Evolutionary conservation across 2,888 invertebrate species (phyloP).

Genomic region (Drosophila multiciliata): DNA sequence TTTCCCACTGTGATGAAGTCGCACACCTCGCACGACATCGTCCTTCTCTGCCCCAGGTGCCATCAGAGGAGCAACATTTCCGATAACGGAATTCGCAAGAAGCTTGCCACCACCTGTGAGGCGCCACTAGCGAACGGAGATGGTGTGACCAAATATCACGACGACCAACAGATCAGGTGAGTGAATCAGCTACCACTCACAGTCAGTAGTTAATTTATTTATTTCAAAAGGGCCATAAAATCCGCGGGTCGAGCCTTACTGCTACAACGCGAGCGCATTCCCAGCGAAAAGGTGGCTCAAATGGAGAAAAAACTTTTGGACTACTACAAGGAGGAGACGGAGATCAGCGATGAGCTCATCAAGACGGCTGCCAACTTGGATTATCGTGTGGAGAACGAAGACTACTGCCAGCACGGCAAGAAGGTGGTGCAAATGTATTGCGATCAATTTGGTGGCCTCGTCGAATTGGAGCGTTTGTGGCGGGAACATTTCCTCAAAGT

Average conservation of each 20-base stretch:
- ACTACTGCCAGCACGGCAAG: constrained; percentile 86
- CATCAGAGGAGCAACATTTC: constrained; percentile 89
- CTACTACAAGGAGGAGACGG: constrained; percentile 85
- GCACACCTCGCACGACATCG: constrained; percentile 92
- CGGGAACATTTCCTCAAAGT: constrained; percentile 90
- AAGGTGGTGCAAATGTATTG: constrained; percentile 88
- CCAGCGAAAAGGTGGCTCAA: constrained; percentile 85
- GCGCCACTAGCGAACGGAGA: constrained; percentile 87
- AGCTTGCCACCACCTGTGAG: constrained; percentile 87
- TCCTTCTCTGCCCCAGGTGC: constrained; percentile 90
- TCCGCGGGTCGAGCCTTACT: constrained; percentile 88
- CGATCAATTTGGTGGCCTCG: constrained; percentile 86
- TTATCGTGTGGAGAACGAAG: constrained; percentile 85
- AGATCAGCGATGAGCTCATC: constrained; percentile 86
- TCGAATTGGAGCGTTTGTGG: constrained; percentile 90
- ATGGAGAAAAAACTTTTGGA: constrained; percentile 86
- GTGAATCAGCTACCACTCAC: neutral
- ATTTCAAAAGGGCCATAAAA: constrained; percentile 85
- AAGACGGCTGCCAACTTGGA: constrained; percentile 86
- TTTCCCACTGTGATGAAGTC: constrained; percentile 92
- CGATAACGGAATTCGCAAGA: constrained; percentile 87
- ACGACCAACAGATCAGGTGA: constrained; percentile 83
- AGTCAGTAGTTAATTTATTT: neutral
- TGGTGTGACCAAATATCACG: constrained; percentile 77
- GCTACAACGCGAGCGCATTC: constrained; percentile 85